Evolutionary conservation across 2,888 invertebrate species (phyloP).

Genomic region (Copidosoma aretas): DNA sequence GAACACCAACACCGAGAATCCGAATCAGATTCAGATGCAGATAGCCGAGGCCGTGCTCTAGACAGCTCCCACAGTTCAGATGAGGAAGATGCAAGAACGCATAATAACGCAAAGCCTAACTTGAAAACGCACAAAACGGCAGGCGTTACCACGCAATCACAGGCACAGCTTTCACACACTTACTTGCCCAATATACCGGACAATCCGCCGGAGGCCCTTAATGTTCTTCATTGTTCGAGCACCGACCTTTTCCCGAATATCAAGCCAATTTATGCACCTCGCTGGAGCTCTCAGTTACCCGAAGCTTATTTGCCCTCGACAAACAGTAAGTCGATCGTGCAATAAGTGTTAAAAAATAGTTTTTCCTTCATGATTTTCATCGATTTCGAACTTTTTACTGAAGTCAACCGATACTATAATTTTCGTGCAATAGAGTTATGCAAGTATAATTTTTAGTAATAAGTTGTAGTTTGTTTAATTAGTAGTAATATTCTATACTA

Average conservation of each 20-base stretch:
- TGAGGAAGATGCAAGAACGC: slow-evolving; percentile 56
- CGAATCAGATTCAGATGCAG: slow-evolving; percentile 83
- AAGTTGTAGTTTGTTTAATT: too few species aligned
- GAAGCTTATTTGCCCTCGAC: slow-evolving; percentile 68
- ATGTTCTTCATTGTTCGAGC: slow-evolving; percentile 64
- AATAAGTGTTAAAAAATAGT: neutral
- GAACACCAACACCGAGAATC: slow-evolving; percentile 61
- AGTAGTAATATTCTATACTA: too few species aligned
- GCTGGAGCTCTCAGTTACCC: slow-evolving; percentile 75
- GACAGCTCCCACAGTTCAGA: slow-evolving; percentile 96
- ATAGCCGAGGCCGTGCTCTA: slow-evolving; percentile 78
- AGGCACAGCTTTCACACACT: slow-evolving; percentile 47
- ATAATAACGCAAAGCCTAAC: slow-evolving; percentile 56
- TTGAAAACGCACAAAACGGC: slow-evolving; percentile 58
- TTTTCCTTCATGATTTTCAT: neutral
- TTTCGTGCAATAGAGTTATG: neutral
- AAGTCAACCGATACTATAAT: neutral
- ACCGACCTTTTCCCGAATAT: slow-evolving; percentile 75
- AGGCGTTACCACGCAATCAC: slow-evolving; percentile 56
- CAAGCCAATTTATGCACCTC: slow-evolving; percentile 70
- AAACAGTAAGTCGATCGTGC: slow-evolving; percentile 47
- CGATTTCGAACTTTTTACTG: neutral
- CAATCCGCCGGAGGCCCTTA: slow-evolving; percentile 52
- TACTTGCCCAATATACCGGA: slow-evolving; percentile 69
- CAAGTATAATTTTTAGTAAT: too few species aligned